Percentiles rank a stretch among this genome's conserved stretches.
Conservation (phyloP, 1,140 invertebrate genomes). For the Platorchestia sp. region DNA sequence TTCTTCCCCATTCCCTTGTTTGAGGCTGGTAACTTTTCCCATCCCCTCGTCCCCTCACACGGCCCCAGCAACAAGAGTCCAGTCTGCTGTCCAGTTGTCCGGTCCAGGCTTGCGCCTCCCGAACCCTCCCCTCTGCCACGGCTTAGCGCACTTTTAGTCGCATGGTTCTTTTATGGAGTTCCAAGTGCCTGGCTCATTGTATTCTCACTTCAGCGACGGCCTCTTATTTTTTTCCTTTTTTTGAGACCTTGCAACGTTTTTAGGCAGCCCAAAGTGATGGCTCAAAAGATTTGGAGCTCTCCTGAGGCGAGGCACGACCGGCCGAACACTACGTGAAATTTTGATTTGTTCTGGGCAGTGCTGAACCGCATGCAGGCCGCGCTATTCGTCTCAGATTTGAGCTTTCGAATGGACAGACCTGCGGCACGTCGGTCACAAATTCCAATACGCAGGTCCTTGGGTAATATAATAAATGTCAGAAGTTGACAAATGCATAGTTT, state of each 20-base stretch:
- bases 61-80: constrained; percentile 33
- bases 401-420: too few relatives aligned
- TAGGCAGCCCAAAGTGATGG: constrained; percentile 42
- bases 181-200: constrained; percentile 46
- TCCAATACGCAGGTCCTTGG: too few relatives aligned
- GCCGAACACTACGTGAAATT: neutral
- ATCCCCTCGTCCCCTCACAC: neutral
- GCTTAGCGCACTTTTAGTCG: constrained; percentile 48
- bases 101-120: neutral
- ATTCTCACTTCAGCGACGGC: constrained; percentile 7
- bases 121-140: neutral
- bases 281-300: constrained; percentile 29
- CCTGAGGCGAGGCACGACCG: neutral
- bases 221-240: neutral
- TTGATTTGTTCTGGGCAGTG: neutral
- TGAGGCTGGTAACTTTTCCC: neutral
- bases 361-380: too few relatives aligned
- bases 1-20: neutral
- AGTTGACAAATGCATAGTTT: too few relatives aligned
- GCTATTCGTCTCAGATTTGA: too few relatives aligned
- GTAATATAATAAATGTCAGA: too few relatives aligned
- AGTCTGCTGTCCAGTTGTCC: neutral
- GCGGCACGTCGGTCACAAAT: too few relatives aligned
- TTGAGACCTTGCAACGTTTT: constrained; percentile 18
- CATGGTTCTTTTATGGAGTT: constrained; percentile 54